Conservation (phyloP, 2,113 vertebrate genomes). For the Herpetotheres cachinnans region DNA sequence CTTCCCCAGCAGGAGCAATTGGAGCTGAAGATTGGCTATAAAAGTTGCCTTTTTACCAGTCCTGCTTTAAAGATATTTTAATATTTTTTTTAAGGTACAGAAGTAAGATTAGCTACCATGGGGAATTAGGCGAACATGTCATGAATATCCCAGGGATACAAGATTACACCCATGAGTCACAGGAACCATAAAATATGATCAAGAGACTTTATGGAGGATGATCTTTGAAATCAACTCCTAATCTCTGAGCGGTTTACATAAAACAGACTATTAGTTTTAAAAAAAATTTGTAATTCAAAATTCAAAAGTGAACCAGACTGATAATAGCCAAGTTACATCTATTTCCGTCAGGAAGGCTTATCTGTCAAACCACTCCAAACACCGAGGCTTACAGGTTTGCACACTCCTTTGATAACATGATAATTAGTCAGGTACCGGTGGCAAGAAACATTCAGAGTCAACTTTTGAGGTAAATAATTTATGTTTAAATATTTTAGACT, state of each 20-base stretch:
- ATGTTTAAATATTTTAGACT: constrained; percentile 4
- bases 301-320: not conserved
- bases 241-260: not conserved
- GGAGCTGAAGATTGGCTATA: constrained; percentile 32
- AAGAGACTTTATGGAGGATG: constrained; percentile 43
- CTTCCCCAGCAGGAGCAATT: constrained; percentile 64
- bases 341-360: not conserved
- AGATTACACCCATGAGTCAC: constrained; percentile 25
- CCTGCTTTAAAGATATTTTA: constrained; percentile 35
- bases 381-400: not conserved
- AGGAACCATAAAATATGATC: constrained; percentile 48
- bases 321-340: not conserved
- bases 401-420: not conserved
- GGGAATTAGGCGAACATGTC: constrained; percentile 12
- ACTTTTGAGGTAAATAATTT: constrained; percentile 10
- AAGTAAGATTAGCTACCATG: constrained; percentile 1
- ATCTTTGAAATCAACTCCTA: constrained; percentile 57
- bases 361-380: not conserved
- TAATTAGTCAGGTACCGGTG: not conserved
- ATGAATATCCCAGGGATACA: constrained; percentile 40
- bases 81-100: constrained; percentile 6
- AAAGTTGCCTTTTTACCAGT: constrained; percentile 49
- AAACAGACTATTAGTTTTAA: not conserved
- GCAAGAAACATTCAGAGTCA: constrained; percentile 17
- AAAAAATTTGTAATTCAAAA: not conserved